phyloP scores from a whole-genome alignment of 1,140 invertebrate genomes.

The Scaptomyza montana region DNA sequence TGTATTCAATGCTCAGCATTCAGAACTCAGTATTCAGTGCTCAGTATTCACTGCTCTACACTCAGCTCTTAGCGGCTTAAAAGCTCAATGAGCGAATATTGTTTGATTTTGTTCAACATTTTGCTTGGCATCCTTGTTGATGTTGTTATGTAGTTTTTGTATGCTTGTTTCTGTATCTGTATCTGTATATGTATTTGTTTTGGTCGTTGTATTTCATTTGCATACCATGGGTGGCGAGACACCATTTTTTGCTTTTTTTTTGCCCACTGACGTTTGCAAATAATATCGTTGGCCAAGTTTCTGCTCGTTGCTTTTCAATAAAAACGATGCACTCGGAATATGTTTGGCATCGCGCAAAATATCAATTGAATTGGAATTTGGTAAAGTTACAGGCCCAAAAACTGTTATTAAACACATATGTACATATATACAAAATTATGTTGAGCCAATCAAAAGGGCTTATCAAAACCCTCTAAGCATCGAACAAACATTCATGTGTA shows the following conservation, averaged over 20 bases:
- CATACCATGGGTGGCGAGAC: constrained; percentile 46
- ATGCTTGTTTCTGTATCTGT: neutral
- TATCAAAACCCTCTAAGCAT: constrained; percentile 15
- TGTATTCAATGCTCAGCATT: neutral
- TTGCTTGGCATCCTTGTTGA: constrained; percentile 50
- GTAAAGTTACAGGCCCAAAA: constrained; percentile 38
- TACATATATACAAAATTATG: neutral
- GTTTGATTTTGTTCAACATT: constrained; percentile 68
- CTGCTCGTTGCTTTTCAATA: constrained; percentile 50
- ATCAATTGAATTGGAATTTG: constrained; percentile 51
- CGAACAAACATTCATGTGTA: neutral
- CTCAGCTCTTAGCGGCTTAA: constrained; percentile 62
- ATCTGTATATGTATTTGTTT: neutral
- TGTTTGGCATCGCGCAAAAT: constrained; percentile 49
- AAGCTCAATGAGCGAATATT: constrained; percentile 72
- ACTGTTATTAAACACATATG: neutral
- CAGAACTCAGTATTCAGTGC: neutral
- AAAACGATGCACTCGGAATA: constrained; percentile 24
- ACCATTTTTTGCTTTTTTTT: neutral
- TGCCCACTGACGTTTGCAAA: constrained; percentile 56
- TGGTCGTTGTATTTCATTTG: constrained; percentile 48
- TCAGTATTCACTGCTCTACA: constrained; percentile 12
- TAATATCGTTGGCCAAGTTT: constrained; percentile 58
- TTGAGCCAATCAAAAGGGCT: constrained; percentile 8
- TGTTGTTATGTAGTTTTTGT: constrained; percentile 14